Evolutionary conservation across 1,140 invertebrate genomes (phyloP).

Genomic region (Nebria ingens): DNA sequence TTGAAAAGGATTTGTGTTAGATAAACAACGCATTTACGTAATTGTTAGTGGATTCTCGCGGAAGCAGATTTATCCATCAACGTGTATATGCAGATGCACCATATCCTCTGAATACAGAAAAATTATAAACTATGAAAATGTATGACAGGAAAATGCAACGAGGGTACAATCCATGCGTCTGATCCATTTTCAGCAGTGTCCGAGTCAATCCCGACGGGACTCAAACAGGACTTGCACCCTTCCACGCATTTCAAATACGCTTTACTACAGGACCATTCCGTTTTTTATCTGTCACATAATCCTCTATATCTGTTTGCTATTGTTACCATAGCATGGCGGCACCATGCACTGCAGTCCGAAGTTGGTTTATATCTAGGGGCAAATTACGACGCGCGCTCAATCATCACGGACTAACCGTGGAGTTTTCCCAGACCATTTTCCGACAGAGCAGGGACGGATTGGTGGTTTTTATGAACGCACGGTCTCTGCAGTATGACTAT

Average conservation of each 20-base stretch:
- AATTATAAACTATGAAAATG: too few species aligned
- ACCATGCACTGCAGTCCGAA: background rate
- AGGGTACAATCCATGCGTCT: background rate
- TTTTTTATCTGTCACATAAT: conserved; percentile 9
- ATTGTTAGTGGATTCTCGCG: too few species aligned
- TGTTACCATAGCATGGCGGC: background rate
- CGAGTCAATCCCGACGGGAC: too few species aligned
- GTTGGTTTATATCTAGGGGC: background rate
- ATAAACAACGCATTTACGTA: too few species aligned
- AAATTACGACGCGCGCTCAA: background rate
- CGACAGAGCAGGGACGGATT: background rate
- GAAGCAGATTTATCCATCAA: too few species aligned
- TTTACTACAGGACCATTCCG: background rate
- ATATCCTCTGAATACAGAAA: too few species aligned
- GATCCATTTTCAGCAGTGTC: background rate
- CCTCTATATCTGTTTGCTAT: background rate
- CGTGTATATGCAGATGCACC: too few species aligned
- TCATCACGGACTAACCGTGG: background rate
- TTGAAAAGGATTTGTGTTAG: too few species aligned
- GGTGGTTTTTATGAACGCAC: background rate
- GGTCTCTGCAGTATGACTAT: too few species aligned
- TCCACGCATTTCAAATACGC: too few species aligned
- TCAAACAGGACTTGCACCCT: too few species aligned
- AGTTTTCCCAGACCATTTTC: background rate
- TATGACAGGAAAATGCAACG: background rate